Evolutionary conservation across 2,113 vertebrate genomes (phyloP).

Genomic region (Sorex araneus): DNA sequence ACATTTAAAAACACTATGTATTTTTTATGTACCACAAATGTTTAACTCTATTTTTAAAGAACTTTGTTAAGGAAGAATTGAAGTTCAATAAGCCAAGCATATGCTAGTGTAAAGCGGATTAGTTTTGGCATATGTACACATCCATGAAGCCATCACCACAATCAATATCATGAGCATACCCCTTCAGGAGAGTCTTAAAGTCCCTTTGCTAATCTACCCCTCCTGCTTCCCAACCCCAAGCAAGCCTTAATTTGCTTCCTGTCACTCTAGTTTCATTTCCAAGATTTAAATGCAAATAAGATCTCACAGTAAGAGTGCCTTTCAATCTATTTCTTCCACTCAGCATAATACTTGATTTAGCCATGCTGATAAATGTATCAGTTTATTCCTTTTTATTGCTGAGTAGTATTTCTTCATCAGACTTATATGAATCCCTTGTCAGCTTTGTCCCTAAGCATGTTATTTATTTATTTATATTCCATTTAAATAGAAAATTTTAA

Average conservation of each 20-base stretch:
- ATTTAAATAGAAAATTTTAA: conserved; percentile 4
- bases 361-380: background rate
- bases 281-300: background rate
- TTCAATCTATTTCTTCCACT: background rate
- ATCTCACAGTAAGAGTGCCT: background rate
- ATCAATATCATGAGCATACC: background rate
- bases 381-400: background rate
- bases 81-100: background rate
- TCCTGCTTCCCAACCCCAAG: background rate
- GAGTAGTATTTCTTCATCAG: background rate
- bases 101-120: background rate
- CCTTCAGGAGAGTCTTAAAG: background rate
- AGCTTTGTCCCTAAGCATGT: background rate
- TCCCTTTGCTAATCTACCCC: background rate
- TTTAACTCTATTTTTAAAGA: background rate
- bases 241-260: background rate
- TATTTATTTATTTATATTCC: conserved; percentile 21
- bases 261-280: background rate
- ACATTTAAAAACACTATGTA: no score
- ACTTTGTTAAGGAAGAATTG: background rate
- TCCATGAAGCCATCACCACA: background rate
- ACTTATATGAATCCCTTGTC: conserved; percentile 2
- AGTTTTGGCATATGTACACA: background rate
- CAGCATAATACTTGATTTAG: background rate
- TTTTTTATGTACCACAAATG: no score